phyloP scores from a whole-genome alignment of 2,113 vertebrate genomes.

The human region DNA sequence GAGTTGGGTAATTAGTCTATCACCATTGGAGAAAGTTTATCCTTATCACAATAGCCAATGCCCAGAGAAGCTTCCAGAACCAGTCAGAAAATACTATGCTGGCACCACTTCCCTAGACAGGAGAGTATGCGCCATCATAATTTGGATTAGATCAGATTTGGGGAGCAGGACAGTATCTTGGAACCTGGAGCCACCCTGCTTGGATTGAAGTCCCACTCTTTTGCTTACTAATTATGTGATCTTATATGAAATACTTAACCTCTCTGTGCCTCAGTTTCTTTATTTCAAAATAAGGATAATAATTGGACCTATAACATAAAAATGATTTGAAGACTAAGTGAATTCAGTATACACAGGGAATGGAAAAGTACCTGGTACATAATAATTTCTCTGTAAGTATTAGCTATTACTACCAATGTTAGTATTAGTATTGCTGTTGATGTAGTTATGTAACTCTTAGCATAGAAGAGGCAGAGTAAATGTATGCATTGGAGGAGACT shows the following conservation, averaged over 20 bases:
- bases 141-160: not conserved
- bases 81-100: not conserved
- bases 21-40: not conserved
- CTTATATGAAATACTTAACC: not conserved
- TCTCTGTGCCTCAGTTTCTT: not conserved
- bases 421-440: not conserved
- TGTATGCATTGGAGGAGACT: not conserved
- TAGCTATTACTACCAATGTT: not conserved
- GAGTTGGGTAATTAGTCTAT: not conserved
- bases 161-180: not conserved
- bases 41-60: not conserved
- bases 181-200: not conserved
- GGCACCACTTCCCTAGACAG: not conserved
- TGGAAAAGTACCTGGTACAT: not conserved
- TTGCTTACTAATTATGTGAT: not conserved
- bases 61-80: not conserved
- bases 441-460: not conserved
- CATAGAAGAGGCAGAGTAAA: not conserved
- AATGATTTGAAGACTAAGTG: not conserved
- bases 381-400: not conserved
- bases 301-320: not conserved
- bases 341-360: not conserved
- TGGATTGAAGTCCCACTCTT: not conserved
- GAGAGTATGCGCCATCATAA: no score
- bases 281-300: not conserved